These are phyloP conservation scores for Olivierus martensii DNA, from an alignment of 1,140 invertebrate genomes.

Conservation along the genomic window DNA sequence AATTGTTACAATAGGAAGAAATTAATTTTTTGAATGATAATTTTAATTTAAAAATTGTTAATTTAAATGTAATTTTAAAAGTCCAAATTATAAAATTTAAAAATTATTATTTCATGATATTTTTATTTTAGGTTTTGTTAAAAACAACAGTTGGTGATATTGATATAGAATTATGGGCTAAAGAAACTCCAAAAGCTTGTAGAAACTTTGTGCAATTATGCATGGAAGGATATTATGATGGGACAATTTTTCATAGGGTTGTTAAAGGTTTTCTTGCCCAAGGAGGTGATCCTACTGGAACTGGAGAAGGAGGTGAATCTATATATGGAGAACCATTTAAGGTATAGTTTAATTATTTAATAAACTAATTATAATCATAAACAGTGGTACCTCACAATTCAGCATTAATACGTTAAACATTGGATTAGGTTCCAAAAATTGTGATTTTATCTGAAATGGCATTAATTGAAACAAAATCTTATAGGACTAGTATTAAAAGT, in stretches of 20 bases:
- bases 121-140: conserved; percentile 55
- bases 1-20: too few species aligned
- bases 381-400: too few species aligned
- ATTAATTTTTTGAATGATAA: too few species aligned
- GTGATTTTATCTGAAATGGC: too few species aligned
- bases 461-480: too few species aligned
- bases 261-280: conserved; percentile 87
- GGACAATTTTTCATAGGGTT: conserved; percentile 79
- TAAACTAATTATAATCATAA: too few species aligned
- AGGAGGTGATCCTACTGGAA: conserved; percentile 92
- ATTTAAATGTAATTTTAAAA: too few species aligned
- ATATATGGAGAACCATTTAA: conserved; percentile 90
- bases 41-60: too few species aligned
- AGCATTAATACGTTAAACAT: too few species aligned
- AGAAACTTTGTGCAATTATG: conserved; percentile 95
- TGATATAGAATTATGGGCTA: conserved; percentile 95
- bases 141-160: conserved; percentile 90
- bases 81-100: too few species aligned
- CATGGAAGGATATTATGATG: conserved; percentile 92
- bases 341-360: conserved; percentile 41
- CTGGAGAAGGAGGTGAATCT: conserved; percentile 86
- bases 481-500: too few species aligned
- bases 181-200: conserved; percentile 88
- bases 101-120: neutral
- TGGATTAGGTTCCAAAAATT: too few species aligned